Evolutionary conservation across 2,888 invertebrate species (phyloP), one percentile per base, ranked within the genome.

Genomic region (Erebia ligea): DNA sequence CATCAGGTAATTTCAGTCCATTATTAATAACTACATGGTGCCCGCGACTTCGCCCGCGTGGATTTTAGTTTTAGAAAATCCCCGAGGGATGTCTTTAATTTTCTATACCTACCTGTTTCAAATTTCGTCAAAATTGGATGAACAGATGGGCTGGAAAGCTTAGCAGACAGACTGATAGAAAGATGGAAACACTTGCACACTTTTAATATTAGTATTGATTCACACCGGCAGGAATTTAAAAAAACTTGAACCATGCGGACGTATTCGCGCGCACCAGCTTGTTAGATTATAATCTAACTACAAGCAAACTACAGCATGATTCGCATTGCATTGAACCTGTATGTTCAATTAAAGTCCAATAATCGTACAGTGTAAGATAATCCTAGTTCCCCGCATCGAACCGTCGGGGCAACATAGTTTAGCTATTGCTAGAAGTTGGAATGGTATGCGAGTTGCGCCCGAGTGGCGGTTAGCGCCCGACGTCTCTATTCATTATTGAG

Each of bases 401-500:
- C 76, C 75, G 68, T 76, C 78, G 78, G 80, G 80, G 82, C 82
- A 82, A 80, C 82, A 86, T 85, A 86, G 88, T 88, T 87, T 76
- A 79, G 81, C 79, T 80, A 83, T 82, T 78, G 78, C 77, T 75
- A 73, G 74, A 84, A 89, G 86, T 90, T 89, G 82, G 86, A 90
- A 86, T 85, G 83, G 85, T 84, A 85, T 84, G 85, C 82, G 83
- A 87, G 87, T 84, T 87, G 87, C 85, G 84, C 86, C 84, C 86
- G 83, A 87, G 87, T 85, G 81, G 88, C 81, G 89, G 89, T 88
- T 87, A 86, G 78, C 83, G 85, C 76, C 82, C 86, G 88, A 90
- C 87, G 88, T 90, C 90, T 91, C 91, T 87, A 91, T 92, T 91
- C 91, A 91, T 92, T 91, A 91, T 88, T 81, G 80, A 87, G 88